Percentiles rank a stretch among this genome's conserved stretches.
These are phyloP conservation scores for Oscarella lobularis DNA, from an alignment of 37 sponge, comb jelly and placozoan species.

Conservation along the genomic window DNA sequence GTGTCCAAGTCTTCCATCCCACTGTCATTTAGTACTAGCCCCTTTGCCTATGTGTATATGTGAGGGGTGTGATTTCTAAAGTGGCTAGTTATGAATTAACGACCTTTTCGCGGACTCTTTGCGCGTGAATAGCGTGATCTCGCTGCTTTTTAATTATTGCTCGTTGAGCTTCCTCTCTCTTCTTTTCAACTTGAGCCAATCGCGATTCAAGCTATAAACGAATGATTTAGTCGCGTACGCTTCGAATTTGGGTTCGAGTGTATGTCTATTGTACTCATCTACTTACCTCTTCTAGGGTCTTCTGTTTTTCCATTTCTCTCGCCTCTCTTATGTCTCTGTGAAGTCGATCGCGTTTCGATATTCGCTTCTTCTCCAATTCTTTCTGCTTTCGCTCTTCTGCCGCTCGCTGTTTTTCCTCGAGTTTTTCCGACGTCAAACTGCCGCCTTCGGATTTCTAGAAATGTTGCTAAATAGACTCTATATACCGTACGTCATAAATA, in stretches of 20 bases:
- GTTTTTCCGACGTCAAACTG: background rate
- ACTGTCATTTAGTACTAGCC: too few species aligned
- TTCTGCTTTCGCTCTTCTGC: background rate
- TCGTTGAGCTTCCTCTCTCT: background rate
- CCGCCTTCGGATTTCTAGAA: background rate
- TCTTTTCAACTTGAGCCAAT: background rate
- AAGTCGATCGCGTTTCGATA: background rate
- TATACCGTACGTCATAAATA: too few species aligned
- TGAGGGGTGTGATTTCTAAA: too few species aligned
- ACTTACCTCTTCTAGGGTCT: background rate
- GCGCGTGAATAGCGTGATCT: background rate
- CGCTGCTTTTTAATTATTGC: background rate
- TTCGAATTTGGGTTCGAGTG: too few species aligned
- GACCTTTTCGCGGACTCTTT: background rate
- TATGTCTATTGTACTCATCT: too few species aligned
- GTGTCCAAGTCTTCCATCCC: too few species aligned
- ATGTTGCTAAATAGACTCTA: too few species aligned
- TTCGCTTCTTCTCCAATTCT: background rate
- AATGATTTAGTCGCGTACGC: too few species aligned
- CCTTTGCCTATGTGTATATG: too few species aligned
- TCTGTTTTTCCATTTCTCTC: background rate
- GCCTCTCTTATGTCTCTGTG: background rate
- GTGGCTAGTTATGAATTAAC: too few species aligned
- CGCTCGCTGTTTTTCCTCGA: background rate
- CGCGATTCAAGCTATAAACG: too few species aligned